Evolutionary conservation across 2,888 invertebrate species (phyloP), one percentile per base, ranked within the genome.

Genomic region (Salpingus planirostris): DNA sequence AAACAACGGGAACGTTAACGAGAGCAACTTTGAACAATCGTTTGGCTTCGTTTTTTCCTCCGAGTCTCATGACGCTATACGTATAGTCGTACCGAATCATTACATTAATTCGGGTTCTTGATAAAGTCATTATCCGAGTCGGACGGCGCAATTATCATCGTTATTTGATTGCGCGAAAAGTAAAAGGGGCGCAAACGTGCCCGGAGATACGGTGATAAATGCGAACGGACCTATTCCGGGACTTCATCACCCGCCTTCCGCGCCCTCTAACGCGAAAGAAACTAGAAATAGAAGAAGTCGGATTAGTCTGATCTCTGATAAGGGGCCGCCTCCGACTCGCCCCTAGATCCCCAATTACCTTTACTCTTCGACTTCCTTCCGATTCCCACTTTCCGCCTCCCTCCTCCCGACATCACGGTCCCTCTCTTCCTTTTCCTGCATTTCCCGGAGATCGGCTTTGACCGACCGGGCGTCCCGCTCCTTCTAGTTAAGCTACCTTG

Each of bases 121-220:
- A 49, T 49, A 49, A 56, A 54, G 56, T 55, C 53, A 55, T 56
- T 56, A 56, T 47, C 44, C 48, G 53, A 52, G 52, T 52, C 50
- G 39, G 39, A 47, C 42, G 51, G 48, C 47, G 51, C 54, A 58
- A 58, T 58, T 57, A 58, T 54, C 55, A 47, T 55, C 57, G 51
- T 57, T 57, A 57, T 55, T 55, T 52, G 56, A 55, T 54, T 50
- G 51, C 43, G 42, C 39, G 44, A 49, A 51, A 52, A 50, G 53
- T 53, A 52, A 54, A 54, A 52, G 53, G 52, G 44, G 30, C 47
- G 52, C 47, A 51, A 54, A 57, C 54, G 57, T 57, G 57, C 54
- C n/a, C 52, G 53, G 52, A 56, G 55, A 56, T 56, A 53, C 55
- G 48, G 56, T 56, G 58, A 58, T 58, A 58, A 57, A 58, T 58